phyloP scores from a whole-genome alignment of 2,797 vertebrate genomes.

The Nasua narica region DNA sequence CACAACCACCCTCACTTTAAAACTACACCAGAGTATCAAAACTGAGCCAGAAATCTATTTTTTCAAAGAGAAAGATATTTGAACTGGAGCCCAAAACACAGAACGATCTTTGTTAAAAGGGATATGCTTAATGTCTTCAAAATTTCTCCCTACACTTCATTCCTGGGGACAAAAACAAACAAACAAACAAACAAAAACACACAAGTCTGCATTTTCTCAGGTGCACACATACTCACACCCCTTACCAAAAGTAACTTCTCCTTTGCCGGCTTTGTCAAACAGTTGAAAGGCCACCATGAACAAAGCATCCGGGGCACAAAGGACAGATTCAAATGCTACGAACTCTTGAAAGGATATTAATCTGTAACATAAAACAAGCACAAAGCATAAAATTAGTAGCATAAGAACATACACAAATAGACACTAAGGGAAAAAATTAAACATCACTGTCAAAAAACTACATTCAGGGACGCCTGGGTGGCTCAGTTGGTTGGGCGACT shows the following conservation, averaged over 20 bases:
- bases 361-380: conserved; percentile 80
- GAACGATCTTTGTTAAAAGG: not conserved
- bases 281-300: conserved; percentile 93
- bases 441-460: not conserved
- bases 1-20: not conserved
- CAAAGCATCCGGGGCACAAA: conserved; percentile 90
- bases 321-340: conserved; percentile 90
- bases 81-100: not conserved
- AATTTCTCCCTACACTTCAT: not conserved
- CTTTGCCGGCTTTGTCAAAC: conserved; percentile 91
- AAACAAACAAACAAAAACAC: too few relatives aligned
- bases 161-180: not conserved
- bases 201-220: not conserved
- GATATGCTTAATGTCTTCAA: not conserved
- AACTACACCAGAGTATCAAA: not conserved
- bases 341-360: conserved; percentile 93
- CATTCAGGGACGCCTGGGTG: too few relatives aligned
- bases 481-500: too few relatives aligned
- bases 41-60: not conserved
- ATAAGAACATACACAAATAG: conserved; percentile 6
- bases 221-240: not conserved
- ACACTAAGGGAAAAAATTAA: not conserved
- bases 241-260: conserved; percentile 91
- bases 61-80: not conserved
- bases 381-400: conserved; percentile 59